phyloP scores from a whole-genome alignment of 35 echinoderm and acorn worm species.

The Strongylocentrotus purpuratus region DNA sequence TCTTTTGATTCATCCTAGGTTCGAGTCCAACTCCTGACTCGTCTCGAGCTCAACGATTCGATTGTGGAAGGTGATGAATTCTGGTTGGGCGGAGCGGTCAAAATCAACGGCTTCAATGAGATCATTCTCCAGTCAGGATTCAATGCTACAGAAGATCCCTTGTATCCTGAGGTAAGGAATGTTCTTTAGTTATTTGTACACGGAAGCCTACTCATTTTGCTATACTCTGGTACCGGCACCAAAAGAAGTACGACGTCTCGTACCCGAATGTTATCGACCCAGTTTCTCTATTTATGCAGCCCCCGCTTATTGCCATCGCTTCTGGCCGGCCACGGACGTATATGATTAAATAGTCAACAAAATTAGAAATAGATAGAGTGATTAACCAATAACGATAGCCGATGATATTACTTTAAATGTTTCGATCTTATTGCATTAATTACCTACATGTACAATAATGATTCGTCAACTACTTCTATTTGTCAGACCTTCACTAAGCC shows the following conservation, averaged over 20 bases:
- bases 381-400: too few relatives aligned
- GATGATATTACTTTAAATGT: too few relatives aligned
- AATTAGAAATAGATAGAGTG: too few relatives aligned
- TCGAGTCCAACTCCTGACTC: constrained; percentile 76
- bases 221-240: not conserved
- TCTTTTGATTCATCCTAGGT: constrained; percentile 45
- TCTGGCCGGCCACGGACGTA: too few relatives aligned
- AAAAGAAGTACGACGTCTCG: too few relatives aligned
- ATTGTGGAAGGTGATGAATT: constrained; percentile 72
- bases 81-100: constrained; percentile 57
- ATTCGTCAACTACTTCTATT: not conserved
- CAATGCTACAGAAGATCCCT: constrained; percentile 55
- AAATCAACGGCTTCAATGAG: constrained; percentile 63
- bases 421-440: not conserved
- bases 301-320: too few relatives aligned
- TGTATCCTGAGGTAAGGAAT: constrained; percentile 55
- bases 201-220: not conserved
- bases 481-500: constrained; percentile 57
- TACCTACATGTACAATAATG: not conserved
- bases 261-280: too few relatives aligned
- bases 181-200: not conserved
- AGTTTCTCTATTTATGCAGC: too few relatives aligned
- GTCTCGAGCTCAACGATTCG: constrained; percentile 74
- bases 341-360: too few relatives aligned
- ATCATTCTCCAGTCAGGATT: constrained; percentile 60